phyloP scores from a whole-genome alignment of 1,140 invertebrate species.

The Tetraneura akinire region DNA sequence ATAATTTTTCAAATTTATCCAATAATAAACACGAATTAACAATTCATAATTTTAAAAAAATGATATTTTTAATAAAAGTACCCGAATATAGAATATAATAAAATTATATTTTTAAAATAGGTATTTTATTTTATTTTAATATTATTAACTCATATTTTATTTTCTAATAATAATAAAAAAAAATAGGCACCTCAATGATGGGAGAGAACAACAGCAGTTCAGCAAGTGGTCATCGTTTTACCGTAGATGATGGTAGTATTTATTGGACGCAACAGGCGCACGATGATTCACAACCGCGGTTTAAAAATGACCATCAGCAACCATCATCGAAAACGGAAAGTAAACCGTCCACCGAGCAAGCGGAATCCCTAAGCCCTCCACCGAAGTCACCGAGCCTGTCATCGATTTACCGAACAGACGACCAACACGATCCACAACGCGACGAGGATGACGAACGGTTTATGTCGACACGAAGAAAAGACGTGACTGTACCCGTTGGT shows the following conservation, averaged over 20 bases:
- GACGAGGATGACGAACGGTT: not conserved
- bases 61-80: no score
- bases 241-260: not conserved
- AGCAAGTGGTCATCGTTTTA: not conserved
- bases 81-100: no score
- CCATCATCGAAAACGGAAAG: accelerated
- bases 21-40: no score
- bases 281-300: slow-evolving; percentile 13
- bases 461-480: not conserved
- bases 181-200: not conserved
- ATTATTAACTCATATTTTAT: no score
- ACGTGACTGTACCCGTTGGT: not conserved
- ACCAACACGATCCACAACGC: not conserved
- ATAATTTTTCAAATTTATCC: no score
- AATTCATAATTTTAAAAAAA: no score
- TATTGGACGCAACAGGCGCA: slow-evolving; percentile 31
- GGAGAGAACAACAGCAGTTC: not conserved
- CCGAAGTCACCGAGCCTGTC: not conserved
- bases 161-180: no score
- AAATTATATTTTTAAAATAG: no score
- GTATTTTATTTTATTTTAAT: no score
- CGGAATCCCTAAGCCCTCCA: not conserved
- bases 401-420: slow-evolving; percentile 5
- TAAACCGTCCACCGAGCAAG: not conserved
- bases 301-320: slow-evolving; percentile 31